Conservation (phyloP, 2,888 invertebrate genomes). For the Eristalis intricaria region DNA sequence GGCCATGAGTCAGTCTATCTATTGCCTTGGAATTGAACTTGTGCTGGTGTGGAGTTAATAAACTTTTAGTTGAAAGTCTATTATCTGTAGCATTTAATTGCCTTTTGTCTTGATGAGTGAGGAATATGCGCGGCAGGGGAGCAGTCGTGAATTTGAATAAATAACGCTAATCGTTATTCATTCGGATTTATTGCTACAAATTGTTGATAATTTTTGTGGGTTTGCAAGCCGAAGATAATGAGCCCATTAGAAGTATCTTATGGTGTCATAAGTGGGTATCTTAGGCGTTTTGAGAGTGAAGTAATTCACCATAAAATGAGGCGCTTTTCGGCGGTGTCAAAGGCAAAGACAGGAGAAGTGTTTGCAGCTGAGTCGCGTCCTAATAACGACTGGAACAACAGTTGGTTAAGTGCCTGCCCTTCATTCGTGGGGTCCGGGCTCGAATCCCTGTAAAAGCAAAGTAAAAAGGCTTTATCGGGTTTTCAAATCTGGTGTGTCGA, state of each 20-base stretch:
- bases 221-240: neutral
- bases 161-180: neutral
- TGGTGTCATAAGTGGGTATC: too few species aligned
- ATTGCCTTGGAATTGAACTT: neutral
- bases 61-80: neutral
- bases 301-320: too few species aligned
- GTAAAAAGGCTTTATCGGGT: too few species aligned
- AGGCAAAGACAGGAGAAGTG: too few species aligned
- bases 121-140: neutral
- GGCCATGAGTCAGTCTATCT: neutral
- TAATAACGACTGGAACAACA: too few species aligned
- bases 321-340: too few species aligned
- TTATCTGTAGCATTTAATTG: neutral
- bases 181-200: neutral
- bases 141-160: neutral
- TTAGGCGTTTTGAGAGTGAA: too few species aligned
- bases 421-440: too few species aligned
- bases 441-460: too few species aligned
- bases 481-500: too few species aligned
- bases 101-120: neutral
- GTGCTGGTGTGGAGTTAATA: neutral
- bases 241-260: neutral
- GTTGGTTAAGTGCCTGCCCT: too few species aligned
- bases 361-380: too few species aligned
- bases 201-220: neutral